Evolutionary conservation across 1,140 invertebrate species (phyloP).

Genomic region (Muscidifurax raptorellus): DNA sequence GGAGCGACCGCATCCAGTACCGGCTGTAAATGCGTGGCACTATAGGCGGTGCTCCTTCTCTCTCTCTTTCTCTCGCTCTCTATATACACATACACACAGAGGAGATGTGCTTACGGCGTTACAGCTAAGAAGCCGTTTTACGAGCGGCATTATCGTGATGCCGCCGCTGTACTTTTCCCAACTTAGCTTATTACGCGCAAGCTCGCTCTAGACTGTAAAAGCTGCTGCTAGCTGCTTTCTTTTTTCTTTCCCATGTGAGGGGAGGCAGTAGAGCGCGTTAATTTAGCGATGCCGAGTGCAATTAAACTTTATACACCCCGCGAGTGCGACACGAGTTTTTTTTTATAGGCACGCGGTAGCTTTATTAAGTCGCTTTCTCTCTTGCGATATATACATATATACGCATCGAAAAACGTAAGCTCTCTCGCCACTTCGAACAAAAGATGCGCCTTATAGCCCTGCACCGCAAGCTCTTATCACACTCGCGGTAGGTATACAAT

Average conservation of each 20-base stretch:
- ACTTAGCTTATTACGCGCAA: constrained; percentile 40
- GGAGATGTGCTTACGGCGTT: not conserved
- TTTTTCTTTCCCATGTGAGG: not conserved
- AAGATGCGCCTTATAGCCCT: not conserved
- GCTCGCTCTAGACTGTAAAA: constrained; percentile 2
- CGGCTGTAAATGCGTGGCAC: not conserved
- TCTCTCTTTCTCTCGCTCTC: too few relatives aligned
- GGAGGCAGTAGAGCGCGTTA: not conserved
- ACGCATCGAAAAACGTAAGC: not conserved
- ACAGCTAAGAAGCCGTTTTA: constrained; percentile 43
- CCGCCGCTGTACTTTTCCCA: constrained; percentile 31
- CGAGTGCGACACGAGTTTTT: not conserved
- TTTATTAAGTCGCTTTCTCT: not conserved
- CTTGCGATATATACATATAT: too few relatives aligned
- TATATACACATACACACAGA: not conserved
- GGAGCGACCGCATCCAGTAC: constrained; percentile 57
- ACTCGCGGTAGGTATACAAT: not conserved
- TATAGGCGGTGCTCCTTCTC: not conserved
- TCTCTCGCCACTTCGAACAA: not conserved
- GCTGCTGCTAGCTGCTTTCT: not conserved
- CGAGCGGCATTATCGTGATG: constrained; percentile 35
- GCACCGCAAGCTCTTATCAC: not conserved
- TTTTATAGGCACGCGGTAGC: not conserved
- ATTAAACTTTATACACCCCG: constrained; percentile 31
- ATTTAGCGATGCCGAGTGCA: constrained; percentile 24